Conservation (phyloP, 2,888 invertebrate species). For the Drosophila niveifrons region DNA sequence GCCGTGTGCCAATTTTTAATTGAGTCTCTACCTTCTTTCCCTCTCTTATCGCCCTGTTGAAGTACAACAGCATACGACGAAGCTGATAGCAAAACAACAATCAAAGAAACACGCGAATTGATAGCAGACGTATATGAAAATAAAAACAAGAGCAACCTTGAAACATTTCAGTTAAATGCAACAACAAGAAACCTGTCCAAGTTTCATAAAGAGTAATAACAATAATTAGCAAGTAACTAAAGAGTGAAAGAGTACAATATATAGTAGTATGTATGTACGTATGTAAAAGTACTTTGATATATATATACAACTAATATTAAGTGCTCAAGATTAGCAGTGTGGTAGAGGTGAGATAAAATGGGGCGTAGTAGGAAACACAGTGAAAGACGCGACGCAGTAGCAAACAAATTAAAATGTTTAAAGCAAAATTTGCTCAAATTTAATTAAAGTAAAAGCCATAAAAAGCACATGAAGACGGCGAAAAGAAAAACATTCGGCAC, state of each 20-base stretch:
- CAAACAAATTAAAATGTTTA: conserved; percentile 40
- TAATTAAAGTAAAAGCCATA: conserved; percentile 38
- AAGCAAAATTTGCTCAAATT: conserved; percentile 22
- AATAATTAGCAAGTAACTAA: conserved; percentile 39
- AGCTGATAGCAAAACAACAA: conserved; percentile 62
- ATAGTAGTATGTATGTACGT: neutral
- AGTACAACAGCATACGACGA: conserved; percentile 28
- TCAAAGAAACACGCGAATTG: conserved; percentile 36
- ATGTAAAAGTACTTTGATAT: neutral
- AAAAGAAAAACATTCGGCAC: conserved; percentile 16
- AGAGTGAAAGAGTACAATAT: conserved; percentile 6
- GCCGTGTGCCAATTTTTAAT: conserved; percentile 27
- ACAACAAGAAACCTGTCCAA: conserved; percentile 28
- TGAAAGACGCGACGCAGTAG: conserved; percentile 31
- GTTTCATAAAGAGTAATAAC: conserved; percentile 54
- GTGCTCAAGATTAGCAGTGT: conserved; percentile 28
- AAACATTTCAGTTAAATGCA: conserved; percentile 34
- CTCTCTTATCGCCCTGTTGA: conserved; percentile 14
- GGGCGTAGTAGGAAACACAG: conserved; percentile 8
- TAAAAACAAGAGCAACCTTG: conserved; percentile 57
- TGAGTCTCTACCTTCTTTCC: neutral
- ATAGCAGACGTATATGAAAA: conserved; percentile 19
- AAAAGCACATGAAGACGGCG: conserved; percentile 7
- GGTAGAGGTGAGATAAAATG: conserved; percentile 17
- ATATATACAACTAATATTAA: neutral